Percentiles rank a stretch among this genome's conserved stretches.
Conservation (phyloP, 2,888 invertebrate genomes). For the Drosophila leonis region DNA sequence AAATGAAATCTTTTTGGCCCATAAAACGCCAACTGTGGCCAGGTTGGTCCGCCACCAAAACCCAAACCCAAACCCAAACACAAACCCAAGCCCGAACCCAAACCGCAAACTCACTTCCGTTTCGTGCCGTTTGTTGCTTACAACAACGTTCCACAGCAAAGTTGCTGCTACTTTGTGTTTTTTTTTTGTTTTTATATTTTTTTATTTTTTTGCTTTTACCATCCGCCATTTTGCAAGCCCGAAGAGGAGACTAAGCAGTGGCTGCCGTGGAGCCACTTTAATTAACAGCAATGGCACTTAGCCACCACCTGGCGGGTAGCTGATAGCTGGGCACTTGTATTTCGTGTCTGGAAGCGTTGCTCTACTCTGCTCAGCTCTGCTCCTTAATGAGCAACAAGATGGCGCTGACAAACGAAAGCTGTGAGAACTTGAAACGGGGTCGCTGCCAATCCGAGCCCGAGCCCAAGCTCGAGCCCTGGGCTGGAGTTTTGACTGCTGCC, state of each 20-base stretch:
- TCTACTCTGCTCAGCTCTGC: neutral
- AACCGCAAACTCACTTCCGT: constrained; percentile 82
- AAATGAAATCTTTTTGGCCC: constrained; percentile 81
- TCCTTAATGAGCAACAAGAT: constrained; percentile 52
- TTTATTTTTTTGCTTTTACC: constrained; percentile 2
- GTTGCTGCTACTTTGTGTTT: constrained; percentile 16
- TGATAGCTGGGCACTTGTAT: neutral
- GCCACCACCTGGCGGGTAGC: neutral
- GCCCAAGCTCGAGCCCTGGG: constrained; percentile 6
- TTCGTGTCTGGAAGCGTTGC: neutral
- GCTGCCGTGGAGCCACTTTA: constrained; percentile 51
- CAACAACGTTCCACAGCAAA: constrained; percentile 35
- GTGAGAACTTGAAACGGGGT: constrained; percentile 50
- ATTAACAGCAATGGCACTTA: constrained; percentile 53
- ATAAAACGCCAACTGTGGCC: constrained; percentile 78
- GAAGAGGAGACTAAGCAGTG: constrained; percentile 15
- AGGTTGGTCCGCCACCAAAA: constrained; percentile 51
- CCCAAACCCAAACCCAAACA: constrained; percentile 66
- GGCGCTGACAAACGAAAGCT: constrained; percentile 49
- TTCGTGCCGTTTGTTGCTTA: constrained; percentile 61
- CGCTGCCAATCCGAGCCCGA: constrained; percentile 11
- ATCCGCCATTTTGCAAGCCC: constrained; percentile 65
- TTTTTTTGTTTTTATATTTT: neutral
- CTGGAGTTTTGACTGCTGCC: constrained; percentile 17
- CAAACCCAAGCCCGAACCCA: constrained; percentile 53